Evolutionary conservation across 1,140 invertebrate genomes (phyloP).

Genomic region (Phortica variegata): DNA sequence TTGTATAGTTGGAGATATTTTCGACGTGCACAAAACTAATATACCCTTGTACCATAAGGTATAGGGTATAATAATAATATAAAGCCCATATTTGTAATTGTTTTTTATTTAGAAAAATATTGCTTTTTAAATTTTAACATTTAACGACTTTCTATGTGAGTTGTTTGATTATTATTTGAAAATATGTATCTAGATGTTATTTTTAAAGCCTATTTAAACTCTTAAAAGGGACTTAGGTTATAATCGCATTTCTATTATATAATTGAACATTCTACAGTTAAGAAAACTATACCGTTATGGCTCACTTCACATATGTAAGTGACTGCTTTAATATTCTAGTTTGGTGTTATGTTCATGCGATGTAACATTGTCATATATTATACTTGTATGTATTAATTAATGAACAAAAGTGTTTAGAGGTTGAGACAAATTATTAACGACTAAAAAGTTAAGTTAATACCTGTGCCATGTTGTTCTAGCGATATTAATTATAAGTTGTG

Average conservation of each 20-base stretch:
- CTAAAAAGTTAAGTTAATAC: neutral
- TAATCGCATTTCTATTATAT: neutral
- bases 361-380: constrained; percentile 19
- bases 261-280: constrained; percentile 10
- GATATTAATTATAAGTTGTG: neutral
- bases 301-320: neutral
- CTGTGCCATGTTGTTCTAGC: neutral
- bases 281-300: too few relatives aligned
- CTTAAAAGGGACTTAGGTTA: constrained; percentile 20
- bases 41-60: too few relatives aligned
- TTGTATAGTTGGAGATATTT: too few relatives aligned
- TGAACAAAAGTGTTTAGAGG: too few relatives aligned
- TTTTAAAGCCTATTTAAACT: constrained; percentile 20
- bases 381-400: too few relatives aligned
- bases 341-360: constrained; percentile 24
- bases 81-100: too few relatives aligned
- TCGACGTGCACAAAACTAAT: too few relatives aligned
- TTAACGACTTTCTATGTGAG: constrained; percentile 31
- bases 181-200: constrained; percentile 16
- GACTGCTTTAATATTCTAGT: neutral
- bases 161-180: constrained; percentile 26
- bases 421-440: constrained; percentile 30
- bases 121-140: constrained; percentile 43
- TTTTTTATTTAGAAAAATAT: constrained; percentile 40
- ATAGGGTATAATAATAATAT: too few relatives aligned